Evolutionary conservation across 2,113 vertebrate genomes (phyloP).

Genomic region (Chlamydotis undulata): DNA sequence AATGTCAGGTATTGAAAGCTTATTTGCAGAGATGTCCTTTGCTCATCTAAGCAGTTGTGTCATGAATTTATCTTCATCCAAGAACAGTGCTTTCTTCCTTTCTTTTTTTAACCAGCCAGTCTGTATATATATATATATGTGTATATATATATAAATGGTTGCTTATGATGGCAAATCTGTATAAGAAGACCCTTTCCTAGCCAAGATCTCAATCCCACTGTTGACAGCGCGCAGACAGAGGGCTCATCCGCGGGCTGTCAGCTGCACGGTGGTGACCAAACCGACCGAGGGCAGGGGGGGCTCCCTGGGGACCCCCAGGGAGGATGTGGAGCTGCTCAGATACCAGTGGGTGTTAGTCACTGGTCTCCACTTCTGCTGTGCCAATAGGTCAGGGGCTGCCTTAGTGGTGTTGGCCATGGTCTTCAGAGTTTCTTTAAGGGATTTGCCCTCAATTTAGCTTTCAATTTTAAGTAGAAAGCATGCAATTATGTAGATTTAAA

Average conservation of each 20-base stretch:
- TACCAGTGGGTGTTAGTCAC: fast-evolving
- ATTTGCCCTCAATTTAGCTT: background rate
- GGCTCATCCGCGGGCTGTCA: fast-evolving
- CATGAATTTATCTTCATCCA: background rate
- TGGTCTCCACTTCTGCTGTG: background rate
- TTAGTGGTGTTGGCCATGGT: fast-evolving
- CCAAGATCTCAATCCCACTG: background rate
- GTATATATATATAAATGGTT: fast-evolving
- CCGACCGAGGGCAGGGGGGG: fast-evolving
- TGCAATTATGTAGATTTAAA: background rate
- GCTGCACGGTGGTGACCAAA: fast-evolving
- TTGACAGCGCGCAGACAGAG: fast-evolving
- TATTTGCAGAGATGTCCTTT: background rate
- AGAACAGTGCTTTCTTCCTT: background rate
- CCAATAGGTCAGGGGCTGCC: background rate
- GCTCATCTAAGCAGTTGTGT: background rate
- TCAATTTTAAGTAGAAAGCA: background rate
- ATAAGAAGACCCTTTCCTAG: background rate
- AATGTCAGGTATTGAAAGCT: background rate
- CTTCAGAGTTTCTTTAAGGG: background rate
- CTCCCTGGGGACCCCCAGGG: fast-evolving
- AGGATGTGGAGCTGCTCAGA: background rate
- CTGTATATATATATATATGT: fast-evolving
- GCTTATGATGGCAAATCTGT: background rate
- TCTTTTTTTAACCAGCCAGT: background rate